phyloP scores from a whole-genome alignment of 2,113 vertebrate species.

The Cygnus atratus region DNA sequence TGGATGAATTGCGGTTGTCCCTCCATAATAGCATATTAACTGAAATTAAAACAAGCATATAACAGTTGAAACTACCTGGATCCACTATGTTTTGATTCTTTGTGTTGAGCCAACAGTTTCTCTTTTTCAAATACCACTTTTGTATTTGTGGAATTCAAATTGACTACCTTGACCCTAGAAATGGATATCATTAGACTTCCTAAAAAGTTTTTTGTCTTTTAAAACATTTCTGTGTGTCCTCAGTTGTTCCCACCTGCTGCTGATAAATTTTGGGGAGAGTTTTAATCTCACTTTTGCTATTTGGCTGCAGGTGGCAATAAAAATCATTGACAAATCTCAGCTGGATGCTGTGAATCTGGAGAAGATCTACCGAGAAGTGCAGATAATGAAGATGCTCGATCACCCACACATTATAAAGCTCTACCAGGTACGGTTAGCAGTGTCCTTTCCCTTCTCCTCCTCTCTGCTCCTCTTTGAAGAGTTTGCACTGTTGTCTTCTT shows the following conservation, averaged over 20 bases:
- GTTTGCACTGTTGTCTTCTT: not conserved
- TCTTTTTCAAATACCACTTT: not conserved
- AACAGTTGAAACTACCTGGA: not conserved
- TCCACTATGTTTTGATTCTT: not conserved
- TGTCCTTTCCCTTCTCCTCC: too few relatives aligned
- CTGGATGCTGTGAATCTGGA: slow-evolving; percentile 96
- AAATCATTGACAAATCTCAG: slow-evolving; percentile 98
- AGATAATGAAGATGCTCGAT: slow-evolving; percentile 98
- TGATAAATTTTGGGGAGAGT: not conserved
- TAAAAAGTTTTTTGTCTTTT: not conserved
- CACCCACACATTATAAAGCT: slow-evolving; percentile 98
- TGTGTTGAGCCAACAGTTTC: not conserved
- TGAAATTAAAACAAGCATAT: not conserved
- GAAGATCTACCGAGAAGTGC: slow-evolving; percentile 97
- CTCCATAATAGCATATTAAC: not conserved
- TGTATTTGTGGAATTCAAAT: not conserved
- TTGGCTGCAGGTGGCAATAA: slow-evolving; percentile 92
- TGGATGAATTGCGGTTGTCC: not conserved
- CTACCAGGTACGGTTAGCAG: slow-evolving; percentile 85
- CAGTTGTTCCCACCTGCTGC: not conserved
- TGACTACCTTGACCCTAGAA: not conserved
- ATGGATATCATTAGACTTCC: not conserved
- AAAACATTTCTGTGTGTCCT: not conserved
- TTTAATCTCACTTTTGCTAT: slow-evolving; percentile 1
- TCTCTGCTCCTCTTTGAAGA: not conserved